phyloP scores from a whole-genome alignment of 2,888 invertebrate species.

The Phyto melanocephala region DNA sequence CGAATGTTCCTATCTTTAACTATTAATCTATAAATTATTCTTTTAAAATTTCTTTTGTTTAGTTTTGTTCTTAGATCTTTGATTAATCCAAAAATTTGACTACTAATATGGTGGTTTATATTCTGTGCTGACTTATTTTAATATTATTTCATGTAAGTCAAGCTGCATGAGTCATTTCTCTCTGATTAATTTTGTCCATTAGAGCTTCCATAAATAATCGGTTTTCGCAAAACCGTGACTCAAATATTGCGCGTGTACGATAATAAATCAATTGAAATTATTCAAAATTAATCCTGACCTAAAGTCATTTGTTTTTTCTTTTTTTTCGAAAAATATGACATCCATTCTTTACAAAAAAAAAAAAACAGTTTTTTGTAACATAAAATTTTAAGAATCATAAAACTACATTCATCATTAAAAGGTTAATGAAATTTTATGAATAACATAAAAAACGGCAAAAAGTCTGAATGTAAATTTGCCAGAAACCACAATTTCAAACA shows the following conservation, averaged over 20 bases:
- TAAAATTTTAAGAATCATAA: background rate
- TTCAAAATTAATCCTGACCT: background rate
- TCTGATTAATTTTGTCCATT: background rate
- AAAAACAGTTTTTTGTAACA: background rate
- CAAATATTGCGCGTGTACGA: background rate
- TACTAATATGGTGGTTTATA: no score
- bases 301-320: no score
- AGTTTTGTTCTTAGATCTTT: no score
- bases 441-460: background rate
- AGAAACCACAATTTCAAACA: background rate
- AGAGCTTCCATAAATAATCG: background rate
- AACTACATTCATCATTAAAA: background rate
- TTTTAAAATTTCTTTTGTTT: no score
- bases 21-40: no score
- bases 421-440: slow-evolving; percentile 4
- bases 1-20: no score
- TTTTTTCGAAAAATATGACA: background rate
- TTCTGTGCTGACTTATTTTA: background rate
- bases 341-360: background rate
- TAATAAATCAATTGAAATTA: slow-evolving; percentile 29
- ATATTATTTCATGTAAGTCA: background rate
- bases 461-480: slow-evolving; percentile 6
- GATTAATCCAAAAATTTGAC: no score
- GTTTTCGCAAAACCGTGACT: background rate
- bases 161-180: background rate